Conservation (phyloP, 2,113 vertebrate genomes). For the Xiphophorus couchianus region DNA sequence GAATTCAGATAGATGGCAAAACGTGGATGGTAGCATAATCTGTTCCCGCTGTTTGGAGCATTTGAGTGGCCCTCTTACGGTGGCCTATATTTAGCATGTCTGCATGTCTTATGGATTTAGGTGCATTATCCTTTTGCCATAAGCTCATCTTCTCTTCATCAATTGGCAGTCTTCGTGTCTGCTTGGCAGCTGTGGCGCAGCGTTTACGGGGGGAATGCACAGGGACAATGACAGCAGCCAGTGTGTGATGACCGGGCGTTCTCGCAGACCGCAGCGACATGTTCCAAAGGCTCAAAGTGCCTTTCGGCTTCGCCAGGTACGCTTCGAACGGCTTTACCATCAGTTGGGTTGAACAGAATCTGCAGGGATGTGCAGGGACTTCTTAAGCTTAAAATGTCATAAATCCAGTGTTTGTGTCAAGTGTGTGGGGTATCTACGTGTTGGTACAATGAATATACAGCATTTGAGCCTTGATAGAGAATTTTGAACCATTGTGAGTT, state of each 20-base stretch:
- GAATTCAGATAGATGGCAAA: background rate
- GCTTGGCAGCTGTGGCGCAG: constrained; percentile 20
- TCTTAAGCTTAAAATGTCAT: background rate
- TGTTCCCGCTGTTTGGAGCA: background rate
- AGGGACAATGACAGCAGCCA: constrained; percentile 16
- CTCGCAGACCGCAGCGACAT: constrained; percentile 30
- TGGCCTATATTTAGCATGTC: constrained; percentile 59
- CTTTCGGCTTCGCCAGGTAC: constrained; percentile 68
- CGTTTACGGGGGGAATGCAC: background rate
- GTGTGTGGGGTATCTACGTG: background rate
- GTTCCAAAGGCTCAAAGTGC: constrained; percentile 65
- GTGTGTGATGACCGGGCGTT: constrained; percentile 17
- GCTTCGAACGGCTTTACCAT: constrained; percentile 18
- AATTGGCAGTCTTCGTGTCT: constrained; percentile 22
- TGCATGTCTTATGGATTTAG: constrained; percentile 56
- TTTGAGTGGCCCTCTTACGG: constrained; percentile 17
- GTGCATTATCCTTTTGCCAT: constrained; percentile 59
- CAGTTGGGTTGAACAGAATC: background rate
- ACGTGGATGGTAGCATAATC: background rate
- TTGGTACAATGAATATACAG: background rate
- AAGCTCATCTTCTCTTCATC: constrained; percentile 57
- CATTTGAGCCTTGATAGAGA: background rate
- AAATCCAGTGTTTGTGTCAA: background rate
- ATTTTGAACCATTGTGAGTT: too few relatives aligned
- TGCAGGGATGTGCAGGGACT: background rate